Conservation (phyloP, 2,113 vertebrate species). For the Menura novaehollandiae region DNA sequence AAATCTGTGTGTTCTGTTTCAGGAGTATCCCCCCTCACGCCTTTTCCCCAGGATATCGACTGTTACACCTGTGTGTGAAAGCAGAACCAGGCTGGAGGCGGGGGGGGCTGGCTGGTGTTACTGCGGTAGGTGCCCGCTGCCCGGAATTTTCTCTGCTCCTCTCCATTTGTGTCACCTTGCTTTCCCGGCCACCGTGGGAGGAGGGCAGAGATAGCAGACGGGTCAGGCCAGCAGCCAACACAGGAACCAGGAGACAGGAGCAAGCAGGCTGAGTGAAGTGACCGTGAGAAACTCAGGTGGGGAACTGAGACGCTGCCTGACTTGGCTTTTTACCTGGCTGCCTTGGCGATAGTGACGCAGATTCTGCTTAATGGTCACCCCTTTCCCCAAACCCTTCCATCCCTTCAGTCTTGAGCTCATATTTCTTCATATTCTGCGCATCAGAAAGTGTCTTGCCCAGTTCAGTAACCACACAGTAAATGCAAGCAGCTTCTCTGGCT, state of each 20-base stretch:
- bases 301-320: neutral
- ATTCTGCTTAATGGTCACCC: neutral
- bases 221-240: neutral
- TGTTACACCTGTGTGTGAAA: neutral
- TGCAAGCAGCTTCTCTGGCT: neutral
- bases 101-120: neutral
- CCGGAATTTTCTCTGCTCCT: too few species aligned
- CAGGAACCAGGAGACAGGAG: neutral
- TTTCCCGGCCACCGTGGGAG: neutral
- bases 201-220: neutral
- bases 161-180: neutral
- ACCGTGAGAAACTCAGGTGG: fast-evolving
- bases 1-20: neutral
- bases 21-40: neutral
- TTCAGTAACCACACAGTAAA: neutral
- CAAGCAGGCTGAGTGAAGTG: neutral
- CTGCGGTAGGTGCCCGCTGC: fast-evolving
- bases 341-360: neutral
- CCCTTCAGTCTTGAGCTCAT: fast-evolving
- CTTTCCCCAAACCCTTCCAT: neutral
- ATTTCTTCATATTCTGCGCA: neutral
- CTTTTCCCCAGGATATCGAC: neutral
- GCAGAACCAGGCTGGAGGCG: neutral
- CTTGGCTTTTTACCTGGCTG: neutral
- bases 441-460: neutral